Evolutionary conservation across 2,113 vertebrate species (phyloP), one percentile per base, ranked within the genome.

Genomic region (Lampris megalopsis): DNA sequence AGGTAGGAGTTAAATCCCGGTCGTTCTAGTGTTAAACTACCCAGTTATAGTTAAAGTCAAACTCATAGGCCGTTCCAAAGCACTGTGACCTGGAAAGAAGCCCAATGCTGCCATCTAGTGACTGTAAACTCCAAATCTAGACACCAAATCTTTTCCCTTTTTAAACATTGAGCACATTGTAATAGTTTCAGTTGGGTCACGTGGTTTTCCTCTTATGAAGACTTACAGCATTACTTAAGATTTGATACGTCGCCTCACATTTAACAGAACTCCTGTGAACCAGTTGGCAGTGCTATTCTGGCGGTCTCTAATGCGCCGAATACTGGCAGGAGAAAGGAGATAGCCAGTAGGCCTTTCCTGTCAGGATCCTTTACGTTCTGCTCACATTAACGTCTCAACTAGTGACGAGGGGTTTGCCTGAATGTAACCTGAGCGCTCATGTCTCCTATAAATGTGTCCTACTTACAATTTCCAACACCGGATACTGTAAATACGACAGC

Each of bases 91-190:
- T 40, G 24, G 11, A 75, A 62, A 11, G 4, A 63, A 35, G 48
- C 9, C 2, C 40, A 85, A 80, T 57, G 61, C 60, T 71, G 71
- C 80, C 84, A 82, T 78, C 89, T 85, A 80, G 82, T 74, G 84
- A 2, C 36, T 8, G 0, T 24, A 45, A n/a, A 45, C 13, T 35
- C 54, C 4, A 52, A 52, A 9, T 52, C 9, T 13, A 10, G 1
- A 52, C 50, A 6, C 54, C 6, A 5, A 24, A 35, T 7, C 24
- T 35, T 35, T 2, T 56, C 2, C 10, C 24, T 49, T 50, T 1
- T 61, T 48, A 4, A 6, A 49, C 42, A 0, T 35, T 49, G 9
- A 3, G 9, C 43, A 42, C 5, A 13, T 5, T 4, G 0, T 3
- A 9, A 50, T 58, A 1, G 59, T n/a, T 68, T 7, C 6, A 10